phyloP scores from a whole-genome alignment of 2,113 vertebrate species.

The Alaudala cheleensis region DNA sequence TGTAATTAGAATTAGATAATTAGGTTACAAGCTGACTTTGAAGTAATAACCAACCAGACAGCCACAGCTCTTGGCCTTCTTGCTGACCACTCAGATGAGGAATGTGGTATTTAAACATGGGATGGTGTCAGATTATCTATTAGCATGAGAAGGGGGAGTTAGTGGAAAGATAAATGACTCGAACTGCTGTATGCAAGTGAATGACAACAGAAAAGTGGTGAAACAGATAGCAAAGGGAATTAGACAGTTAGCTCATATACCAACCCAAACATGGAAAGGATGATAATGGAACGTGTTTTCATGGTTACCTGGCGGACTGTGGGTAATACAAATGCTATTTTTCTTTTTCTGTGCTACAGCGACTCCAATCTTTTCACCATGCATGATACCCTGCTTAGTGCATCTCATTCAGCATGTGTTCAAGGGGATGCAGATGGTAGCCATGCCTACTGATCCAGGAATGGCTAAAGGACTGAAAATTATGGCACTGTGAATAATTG shows the following conservation, averaged over 20 bases:
- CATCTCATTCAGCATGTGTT: background rate
- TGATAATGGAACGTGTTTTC: background rate
- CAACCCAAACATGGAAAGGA: background rate
- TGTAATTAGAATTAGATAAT: background rate
- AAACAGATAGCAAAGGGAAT: background rate
- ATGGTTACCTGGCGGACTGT: background rate
- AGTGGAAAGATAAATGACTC: background rate
- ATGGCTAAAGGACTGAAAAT: background rate
- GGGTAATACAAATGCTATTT: background rate
- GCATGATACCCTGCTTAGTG: background rate
- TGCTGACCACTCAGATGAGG: background rate
- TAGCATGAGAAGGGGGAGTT: no score
- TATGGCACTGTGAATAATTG: rapidly evolving
- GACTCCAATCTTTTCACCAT: background rate
- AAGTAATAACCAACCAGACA: background rate
- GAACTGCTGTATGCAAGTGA: background rate
- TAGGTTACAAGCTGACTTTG: background rate
- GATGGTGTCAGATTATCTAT: background rate
- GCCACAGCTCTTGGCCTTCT: background rate
- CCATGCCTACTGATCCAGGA: background rate
- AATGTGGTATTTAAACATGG: rapidly evolving
- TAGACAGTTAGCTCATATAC: background rate
- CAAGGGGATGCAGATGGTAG: background rate
- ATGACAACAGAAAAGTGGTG: background rate
- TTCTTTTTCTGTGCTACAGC: background rate